Evolutionary conservation across 30 jellyfish, hydroid and myxozoan genomes (phyloP), one percentile per base, ranked within the genome.

Genomic region (Catostylus mosaicus): DNA sequence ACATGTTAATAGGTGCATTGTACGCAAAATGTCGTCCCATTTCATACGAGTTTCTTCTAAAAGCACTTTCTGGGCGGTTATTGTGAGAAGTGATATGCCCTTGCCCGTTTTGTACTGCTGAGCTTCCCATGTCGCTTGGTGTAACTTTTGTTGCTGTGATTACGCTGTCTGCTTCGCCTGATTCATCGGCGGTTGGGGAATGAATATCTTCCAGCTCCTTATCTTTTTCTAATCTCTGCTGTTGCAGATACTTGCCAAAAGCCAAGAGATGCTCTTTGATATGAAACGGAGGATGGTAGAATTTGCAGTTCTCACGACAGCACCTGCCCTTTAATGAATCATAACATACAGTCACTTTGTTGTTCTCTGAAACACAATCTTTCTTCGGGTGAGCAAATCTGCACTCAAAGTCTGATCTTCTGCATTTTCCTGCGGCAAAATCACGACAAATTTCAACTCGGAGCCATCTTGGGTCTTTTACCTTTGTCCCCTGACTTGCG

Each of bases 311-410:
- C 62, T 85, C 88, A 30, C 95, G 62, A 36, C 57, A 52, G 88
- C 95, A 85, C 34, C 65, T 76, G n/a, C 84, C 88, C 34, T 84
- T 84, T 88, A 84, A 56, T 11, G 94, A 61, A 48, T 84, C 94
- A 36, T 72, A 84, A 51, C 94, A 84, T 16, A 57, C 94, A 23
- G 87, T 84, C 23, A 84, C 87, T 73, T 84, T 84, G 29, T 79
- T 68, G 32, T 84, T 74, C 57, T 61, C 78, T 0, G 77, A 36
- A 36, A 72, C 68, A 67, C 94, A 84, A 26, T 43, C 75, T 3
- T 50, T 38, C 19, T 50, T 57, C 30, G 94, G 94, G 77, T 84
- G 94, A 1, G 94, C 94, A 50, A 72, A 84, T 27, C 94, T 67
- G 78, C 94, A 84, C 35, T 72, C 67, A 3, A 52, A 20, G n/a